Percentiles rank a stretch among this genome's conserved stretches.
phyloP scores from a whole-genome alignment of 2,113 vertebrate species.

The Amblyornis subalaris region DNA sequence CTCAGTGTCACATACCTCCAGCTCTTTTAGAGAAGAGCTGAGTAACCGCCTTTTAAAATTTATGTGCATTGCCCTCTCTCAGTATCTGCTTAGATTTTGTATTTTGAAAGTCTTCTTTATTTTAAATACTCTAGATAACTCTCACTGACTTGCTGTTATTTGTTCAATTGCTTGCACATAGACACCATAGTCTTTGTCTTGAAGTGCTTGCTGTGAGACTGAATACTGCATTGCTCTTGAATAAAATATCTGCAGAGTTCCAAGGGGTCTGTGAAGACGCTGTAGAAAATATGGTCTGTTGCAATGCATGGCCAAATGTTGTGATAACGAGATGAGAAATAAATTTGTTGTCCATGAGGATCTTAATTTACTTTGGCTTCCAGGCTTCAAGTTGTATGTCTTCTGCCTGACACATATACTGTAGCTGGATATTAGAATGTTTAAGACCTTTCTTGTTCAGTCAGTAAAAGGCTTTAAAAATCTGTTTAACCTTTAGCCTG shows the following conservation, averaged over 20 bases:
- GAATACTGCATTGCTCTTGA: not conserved
- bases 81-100: not conserved
- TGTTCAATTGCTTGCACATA: not conserved
- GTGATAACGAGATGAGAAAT: not conserved
- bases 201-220: not conserved
- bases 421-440: not conserved
- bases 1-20: not conserved
- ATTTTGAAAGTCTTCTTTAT: not conserved
- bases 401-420: not conserved
- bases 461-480: not conserved
- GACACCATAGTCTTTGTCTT: not conserved
- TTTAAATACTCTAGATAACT: not conserved
- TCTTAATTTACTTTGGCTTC: not conserved
- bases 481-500: not conserved
- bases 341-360: not conserved
- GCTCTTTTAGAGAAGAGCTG: not conserved
- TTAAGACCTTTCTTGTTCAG: not conserved
- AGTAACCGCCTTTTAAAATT: not conserved
- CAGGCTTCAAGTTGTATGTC: not conserved
- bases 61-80: not conserved
- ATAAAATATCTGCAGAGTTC: not conserved
- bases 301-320: not conserved
- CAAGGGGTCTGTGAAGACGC: not conserved
- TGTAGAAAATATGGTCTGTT: not conserved
- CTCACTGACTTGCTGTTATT: not conserved